phyloP scores from a whole-genome alignment of 2,797 vertebrate species.

The Acropternis orthonyx region DNA sequence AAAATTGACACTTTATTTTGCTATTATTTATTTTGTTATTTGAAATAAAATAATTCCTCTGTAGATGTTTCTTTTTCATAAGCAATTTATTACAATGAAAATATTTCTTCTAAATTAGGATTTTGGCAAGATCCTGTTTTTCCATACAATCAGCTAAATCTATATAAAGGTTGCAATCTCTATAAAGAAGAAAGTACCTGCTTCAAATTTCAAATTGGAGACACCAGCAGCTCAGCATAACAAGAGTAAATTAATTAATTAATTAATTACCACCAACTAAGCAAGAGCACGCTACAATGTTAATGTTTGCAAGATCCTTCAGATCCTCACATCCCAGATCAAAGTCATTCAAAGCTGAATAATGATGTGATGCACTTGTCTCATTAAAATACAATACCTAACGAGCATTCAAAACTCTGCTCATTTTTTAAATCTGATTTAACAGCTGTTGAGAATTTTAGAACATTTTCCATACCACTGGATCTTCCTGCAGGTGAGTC shows the following conservation, averaged over 20 bases:
- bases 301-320: neutral
- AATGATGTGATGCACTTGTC: neutral
- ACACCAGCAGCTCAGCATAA: neutral
- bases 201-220: neutral
- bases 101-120: neutral
- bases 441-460: neutral
- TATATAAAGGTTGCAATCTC: neutral
- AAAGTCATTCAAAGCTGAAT: neutral
- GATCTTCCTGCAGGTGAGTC: neutral
- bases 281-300: neutral
- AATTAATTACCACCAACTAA: neutral
- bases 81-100: neutral
- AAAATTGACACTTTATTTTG: neutral
- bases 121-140: neutral
- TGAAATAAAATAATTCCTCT: neutral
- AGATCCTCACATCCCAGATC: neutral
- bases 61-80: neutral
- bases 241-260: neutral
- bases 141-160: neutral
- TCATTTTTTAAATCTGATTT: neutral
- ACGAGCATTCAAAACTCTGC: neutral
- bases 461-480: neutral
- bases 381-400: neutral
- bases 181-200: neutral
- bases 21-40: too few species aligned